Percentiles rank a stretch among this genome's conserved stretches.
phyloP scores from a whole-genome alignment of 2,888 invertebrate genomes.

The Latrodectus elegans region DNA sequence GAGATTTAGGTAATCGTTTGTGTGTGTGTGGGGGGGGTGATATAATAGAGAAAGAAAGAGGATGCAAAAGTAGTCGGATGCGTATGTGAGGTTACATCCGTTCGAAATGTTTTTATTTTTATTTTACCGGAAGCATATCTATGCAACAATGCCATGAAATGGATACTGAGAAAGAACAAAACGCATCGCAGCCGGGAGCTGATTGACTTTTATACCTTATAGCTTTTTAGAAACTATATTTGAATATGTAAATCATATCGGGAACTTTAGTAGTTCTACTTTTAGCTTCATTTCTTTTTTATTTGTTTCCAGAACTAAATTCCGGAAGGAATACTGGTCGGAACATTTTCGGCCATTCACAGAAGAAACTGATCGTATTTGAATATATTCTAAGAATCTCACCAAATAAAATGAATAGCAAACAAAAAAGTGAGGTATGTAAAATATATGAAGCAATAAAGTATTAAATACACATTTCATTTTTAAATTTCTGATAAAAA shows the following conservation, averaged over 20 bases:
- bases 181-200: background rate
- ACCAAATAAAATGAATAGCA: no score
- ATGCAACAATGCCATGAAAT: conserved; percentile 13
- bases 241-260: background rate
- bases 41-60: conserved; percentile 3
- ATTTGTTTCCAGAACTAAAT: no score
- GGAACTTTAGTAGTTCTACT: no score
- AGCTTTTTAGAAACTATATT: background rate
- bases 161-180: conserved; percentile 17
- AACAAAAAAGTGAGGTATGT: no score
- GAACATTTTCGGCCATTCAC: no score
- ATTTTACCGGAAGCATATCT: background rate
- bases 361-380: no score
- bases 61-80: conserved; percentile 34
- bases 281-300: no score
- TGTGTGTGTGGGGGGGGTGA: background rate
- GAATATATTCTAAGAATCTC: no score
- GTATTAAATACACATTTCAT: no score
- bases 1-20: background rate
- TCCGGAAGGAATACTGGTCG: no score
- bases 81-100: conserved; percentile 20
- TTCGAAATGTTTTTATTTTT: background rate
- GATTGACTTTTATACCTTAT: background rate
- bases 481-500: no score
- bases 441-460: no score